Conservation (phyloP, 2,113 vertebrate genomes). For the Pyrgilauda ruficollis region DNA sequence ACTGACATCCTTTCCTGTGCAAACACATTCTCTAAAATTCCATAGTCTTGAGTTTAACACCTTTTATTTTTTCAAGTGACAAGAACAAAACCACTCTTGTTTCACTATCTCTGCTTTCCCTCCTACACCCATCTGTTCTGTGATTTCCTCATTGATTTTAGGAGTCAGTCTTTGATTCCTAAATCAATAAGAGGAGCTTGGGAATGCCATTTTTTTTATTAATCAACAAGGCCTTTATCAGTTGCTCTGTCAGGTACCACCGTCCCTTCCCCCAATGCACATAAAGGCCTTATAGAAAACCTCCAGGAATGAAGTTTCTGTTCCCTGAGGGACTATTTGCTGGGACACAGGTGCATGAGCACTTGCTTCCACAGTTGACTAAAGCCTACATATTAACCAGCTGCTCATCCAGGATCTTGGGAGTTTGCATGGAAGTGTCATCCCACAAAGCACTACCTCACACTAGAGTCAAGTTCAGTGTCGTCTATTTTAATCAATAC, state of each 20-base stretch:
- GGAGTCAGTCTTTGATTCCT: not conserved
- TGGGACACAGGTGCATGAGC: not conserved
- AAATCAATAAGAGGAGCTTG: not conserved
- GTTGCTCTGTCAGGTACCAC: not conserved
- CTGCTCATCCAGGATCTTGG: not conserved
- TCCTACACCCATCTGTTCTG: not conserved
- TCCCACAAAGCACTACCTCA: not conserved
- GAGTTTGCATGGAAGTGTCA: not conserved
- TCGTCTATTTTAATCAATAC: not conserved
- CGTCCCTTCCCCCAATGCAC: not conserved
- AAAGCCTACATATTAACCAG: constrained; percentile 34
- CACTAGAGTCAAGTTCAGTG: not conserved
- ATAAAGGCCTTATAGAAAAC: not conserved
- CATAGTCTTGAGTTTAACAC: not conserved
- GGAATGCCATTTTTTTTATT: not conserved
- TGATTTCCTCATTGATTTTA: not conserved
- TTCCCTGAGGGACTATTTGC: not conserved
- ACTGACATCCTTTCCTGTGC: not conserved
- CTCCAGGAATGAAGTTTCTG: not conserved
- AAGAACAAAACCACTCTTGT: not conserved
- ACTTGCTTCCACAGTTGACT: not conserved
- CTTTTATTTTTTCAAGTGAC: not conserved
- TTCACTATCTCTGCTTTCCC: not conserved
- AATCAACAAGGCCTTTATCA: not conserved
- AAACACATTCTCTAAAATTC: not conserved